Conservation (phyloP, 2,113 vertebrate genomes). For the Xiphophorus couchianus region DNA sequence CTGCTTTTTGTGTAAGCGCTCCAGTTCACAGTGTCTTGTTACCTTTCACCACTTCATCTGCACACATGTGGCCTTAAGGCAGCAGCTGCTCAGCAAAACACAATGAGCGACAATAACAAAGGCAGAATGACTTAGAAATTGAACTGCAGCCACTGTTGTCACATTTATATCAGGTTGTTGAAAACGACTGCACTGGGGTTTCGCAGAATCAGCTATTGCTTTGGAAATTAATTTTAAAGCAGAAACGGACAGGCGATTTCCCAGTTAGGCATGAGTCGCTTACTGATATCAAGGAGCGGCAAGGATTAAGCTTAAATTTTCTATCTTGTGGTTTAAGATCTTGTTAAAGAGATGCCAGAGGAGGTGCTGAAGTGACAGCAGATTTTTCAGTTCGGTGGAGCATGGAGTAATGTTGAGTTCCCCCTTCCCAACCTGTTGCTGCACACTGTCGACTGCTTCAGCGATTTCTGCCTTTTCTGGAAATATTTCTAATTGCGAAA, state of each 20-base stretch:
- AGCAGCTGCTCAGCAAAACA: conserved; percentile 56
- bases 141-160: conserved; percentile 40
- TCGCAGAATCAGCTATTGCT: background rate
- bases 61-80: conserved; percentile 42
- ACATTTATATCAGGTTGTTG: conserved; percentile 10
- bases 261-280: background rate
- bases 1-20: conserved; percentile 21
- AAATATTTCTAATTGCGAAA: too few relatives aligned
- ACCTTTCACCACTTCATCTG: conserved; percentile 19
- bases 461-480: too few relatives aligned
- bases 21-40: conserved; percentile 21
- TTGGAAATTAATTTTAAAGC: background rate
- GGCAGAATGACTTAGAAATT: conserved; percentile 38
- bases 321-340: background rate
- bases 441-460: too few relatives aligned
- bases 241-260: background rate
- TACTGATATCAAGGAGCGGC: background rate
- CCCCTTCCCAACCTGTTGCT: too few relatives aligned
- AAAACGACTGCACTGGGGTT: background rate
- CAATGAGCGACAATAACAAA: conserved; percentile 53
- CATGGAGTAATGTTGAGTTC: too few relatives aligned
- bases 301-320: background rate
- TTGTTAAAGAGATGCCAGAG: too few relatives aligned
- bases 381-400: too few relatives aligned
- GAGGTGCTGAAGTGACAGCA: too few relatives aligned